Evolutionary conservation across 2,113 vertebrate genomes (phyloP).

Genomic region (Bubalus kerabau): DNA sequence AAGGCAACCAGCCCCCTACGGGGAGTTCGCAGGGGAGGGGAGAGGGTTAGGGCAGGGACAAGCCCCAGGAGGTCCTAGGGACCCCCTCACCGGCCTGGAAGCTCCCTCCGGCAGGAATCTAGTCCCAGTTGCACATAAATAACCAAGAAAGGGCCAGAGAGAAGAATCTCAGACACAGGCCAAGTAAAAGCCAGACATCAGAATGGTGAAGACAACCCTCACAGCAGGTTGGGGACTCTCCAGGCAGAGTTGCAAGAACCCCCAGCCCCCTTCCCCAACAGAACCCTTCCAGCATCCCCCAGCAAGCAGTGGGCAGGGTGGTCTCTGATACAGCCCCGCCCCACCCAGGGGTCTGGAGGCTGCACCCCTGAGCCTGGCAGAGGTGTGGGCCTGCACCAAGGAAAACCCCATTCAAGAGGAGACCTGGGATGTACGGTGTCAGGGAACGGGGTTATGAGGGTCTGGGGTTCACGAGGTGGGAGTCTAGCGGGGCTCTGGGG

Average conservation of each 20-base stretch:
- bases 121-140: not conserved
- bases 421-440: too few species aligned
- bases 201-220: not conserved
- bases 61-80: not conserved
- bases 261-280: rapidly evolving
- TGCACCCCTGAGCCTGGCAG: not conserved
- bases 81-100: not conserved
- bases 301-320: too few species aligned
- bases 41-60: not conserved
- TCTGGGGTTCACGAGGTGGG: not conserved
- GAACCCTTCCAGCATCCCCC: too few species aligned
- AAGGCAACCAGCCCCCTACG: not conserved
- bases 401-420: not conserved
- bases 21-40: not conserved
- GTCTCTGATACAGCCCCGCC: not conserved
- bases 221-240: not conserved
- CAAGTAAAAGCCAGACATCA: not conserved
- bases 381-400: not conserved
- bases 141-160: not conserved
- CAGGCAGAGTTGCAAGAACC: not conserved
- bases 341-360: not conserved
- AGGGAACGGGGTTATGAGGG: not conserved
- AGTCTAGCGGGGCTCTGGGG: not conserved
- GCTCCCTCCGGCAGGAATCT: not conserved
- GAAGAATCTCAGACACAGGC: not conserved